Evolutionary conservation across 2,113 vertebrate genomes (phyloP).

Genomic region (Pongo abelii): DNA sequence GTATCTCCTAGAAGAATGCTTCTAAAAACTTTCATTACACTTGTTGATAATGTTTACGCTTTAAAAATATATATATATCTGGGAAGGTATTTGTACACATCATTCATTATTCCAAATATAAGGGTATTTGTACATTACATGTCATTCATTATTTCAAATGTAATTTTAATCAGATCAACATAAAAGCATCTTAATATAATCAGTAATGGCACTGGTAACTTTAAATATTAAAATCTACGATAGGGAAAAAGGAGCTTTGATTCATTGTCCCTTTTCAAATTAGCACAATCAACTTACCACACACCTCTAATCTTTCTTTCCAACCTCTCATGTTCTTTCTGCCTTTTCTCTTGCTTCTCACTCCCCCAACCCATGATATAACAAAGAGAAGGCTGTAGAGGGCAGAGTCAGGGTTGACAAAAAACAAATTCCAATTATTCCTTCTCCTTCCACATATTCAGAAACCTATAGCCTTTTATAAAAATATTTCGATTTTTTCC

Average conservation of each 20-base stretch:
- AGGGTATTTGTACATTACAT: not conserved
- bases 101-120: slow-evolving; percentile 73
- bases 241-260: slow-evolving; percentile 58
- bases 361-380: not conserved
- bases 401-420: not conserved
- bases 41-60: not conserved
- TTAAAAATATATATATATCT: not conserved
- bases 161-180: slow-evolving; percentile 78
- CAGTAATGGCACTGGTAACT: slow-evolving; percentile 76
- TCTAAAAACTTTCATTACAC: slow-evolving; percentile 21
- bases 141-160: slow-evolving; percentile 69
- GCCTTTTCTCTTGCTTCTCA: not conserved
- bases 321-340: not conserved
- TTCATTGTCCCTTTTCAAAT: slow-evolving; percentile 31
- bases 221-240: slow-evolving; percentile 85
- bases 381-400: not conserved
- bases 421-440: not conserved
- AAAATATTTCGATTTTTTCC: not conserved
- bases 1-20: slow-evolving; percentile 9
- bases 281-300: not conserved
- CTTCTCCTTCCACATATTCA: not conserved
- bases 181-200: slow-evolving; percentile 80
- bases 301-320: not conserved
- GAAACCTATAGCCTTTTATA: not conserved
- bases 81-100: slow-evolving; percentile 25